Evolutionary conservation across 2,113 vertebrate species (phyloP).

Genomic region (Atractosteus spatula): DNA sequence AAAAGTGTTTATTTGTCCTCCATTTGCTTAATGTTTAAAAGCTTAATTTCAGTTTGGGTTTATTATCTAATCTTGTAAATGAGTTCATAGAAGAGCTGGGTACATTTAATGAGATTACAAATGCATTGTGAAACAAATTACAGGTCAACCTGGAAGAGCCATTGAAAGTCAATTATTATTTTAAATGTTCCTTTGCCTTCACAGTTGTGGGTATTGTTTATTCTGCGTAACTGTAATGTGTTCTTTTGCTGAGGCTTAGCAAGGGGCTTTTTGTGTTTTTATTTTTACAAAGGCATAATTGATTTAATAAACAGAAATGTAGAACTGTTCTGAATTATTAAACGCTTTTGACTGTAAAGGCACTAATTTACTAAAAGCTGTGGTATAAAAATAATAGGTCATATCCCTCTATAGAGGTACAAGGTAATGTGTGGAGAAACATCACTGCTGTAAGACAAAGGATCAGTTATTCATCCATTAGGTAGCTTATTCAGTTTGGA

Average conservation of each 20-base stretch:
- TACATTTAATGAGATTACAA: conserved; percentile 75
- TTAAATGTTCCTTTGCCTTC: conserved; percentile 48
- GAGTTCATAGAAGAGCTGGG: conserved; percentile 62
- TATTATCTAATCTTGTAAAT: conserved; percentile 73
- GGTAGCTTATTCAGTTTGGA: conserved; percentile 1
- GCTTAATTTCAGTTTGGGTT: conserved; percentile 51
- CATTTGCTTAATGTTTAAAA: conserved; percentile 59
- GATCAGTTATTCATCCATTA: background rate
- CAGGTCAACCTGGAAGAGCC: conserved; percentile 59
- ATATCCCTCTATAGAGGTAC: background rate
- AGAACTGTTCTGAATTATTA: background rate
- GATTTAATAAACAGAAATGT: conserved; percentile 12
- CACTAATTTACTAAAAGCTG: background rate
- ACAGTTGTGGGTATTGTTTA: conserved; percentile 38
- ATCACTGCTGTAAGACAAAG: background rate
- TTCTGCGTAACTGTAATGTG: conserved; percentile 29
- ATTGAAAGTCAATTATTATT: conserved; percentile 63
- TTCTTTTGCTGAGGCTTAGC: background rate
- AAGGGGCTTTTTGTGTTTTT: no score
- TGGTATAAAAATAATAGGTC: background rate
- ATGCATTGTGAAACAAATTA: conserved; percentile 61
- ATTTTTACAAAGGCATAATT: background rate
- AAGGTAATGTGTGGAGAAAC: background rate
- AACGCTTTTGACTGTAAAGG: background rate
- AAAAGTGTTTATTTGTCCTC: conserved; percentile 34